These are phyloP conservation scores for Drosophila multiciliata DNA, from an alignment of 2,888 invertebrate species.

Conservation along the genomic window DNA sequence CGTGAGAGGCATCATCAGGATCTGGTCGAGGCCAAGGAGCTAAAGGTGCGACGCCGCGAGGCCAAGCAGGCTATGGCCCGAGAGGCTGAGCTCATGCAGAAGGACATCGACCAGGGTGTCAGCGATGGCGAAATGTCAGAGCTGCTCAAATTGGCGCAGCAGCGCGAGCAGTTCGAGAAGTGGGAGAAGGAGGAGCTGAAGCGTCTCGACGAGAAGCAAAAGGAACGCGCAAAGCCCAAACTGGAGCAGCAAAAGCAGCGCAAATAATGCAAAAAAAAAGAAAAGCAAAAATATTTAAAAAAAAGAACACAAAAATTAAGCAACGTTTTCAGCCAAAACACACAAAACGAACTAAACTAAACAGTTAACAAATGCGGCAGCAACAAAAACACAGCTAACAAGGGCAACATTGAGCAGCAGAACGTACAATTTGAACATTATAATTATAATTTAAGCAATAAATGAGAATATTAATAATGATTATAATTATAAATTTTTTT, in stretches of 20 bases:
- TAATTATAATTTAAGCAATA: not conserved
- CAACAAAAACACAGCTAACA: not conserved
- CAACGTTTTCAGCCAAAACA: not conserved
- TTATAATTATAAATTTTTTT: not conserved
- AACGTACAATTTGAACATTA: not conserved
- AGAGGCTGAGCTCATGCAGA: constrained; percentile 67
- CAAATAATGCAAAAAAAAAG: constrained; percentile 40
- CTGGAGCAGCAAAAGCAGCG: constrained; percentile 44
- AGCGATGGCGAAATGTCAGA: constrained; percentile 50
- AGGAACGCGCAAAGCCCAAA: constrained; percentile 37
- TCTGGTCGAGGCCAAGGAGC: constrained; percentile 45
- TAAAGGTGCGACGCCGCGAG: constrained; percentile 57
- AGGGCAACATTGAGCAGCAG: not conserved
- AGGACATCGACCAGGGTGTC: constrained; percentile 57
- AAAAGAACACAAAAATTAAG: constrained; percentile 1
- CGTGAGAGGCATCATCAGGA: constrained; percentile 49
- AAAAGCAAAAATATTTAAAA: not conserved
- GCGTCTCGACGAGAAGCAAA: constrained; percentile 46
- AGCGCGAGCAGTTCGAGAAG: constrained; percentile 57
- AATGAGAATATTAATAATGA: not conserved
- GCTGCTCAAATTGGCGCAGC: constrained; percentile 37
- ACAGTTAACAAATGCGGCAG: not conserved
- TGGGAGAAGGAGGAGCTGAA: constrained; percentile 63
- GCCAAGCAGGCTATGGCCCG: constrained; percentile 62
- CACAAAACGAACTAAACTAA: not conserved